A percentile compares a stretch with the other conserved stretches of the same genome.
phyloP scores from a whole-genome alignment of 2,797 vertebrate genomes.

The Etheostoma nigrum region DNA sequence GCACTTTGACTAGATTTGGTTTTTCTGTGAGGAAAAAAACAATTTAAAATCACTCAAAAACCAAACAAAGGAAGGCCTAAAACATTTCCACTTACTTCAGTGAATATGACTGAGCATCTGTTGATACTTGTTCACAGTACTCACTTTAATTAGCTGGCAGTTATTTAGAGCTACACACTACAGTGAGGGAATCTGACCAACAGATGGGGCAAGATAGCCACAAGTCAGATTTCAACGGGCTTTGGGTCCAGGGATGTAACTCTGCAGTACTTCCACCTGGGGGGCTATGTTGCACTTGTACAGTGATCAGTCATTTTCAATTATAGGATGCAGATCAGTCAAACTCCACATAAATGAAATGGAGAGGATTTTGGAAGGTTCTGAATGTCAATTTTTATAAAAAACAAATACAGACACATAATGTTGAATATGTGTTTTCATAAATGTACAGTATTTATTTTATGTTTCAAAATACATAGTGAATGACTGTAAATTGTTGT shows the following conservation, averaged over 20 bases:
- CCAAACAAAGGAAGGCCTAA: no score
- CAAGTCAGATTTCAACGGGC: not conserved
- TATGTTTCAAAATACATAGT: not conserved
- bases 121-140: not conserved
- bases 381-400: not conserved
- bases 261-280: slow-evolving; percentile 37
- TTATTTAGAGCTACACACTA: not conserved
- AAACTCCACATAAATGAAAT: not conserved
- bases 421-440: not conserved
- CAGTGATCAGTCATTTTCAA: not conserved
- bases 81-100: no score
- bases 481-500: not conserved
- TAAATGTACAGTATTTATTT: not conserved
- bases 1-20: no score
- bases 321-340: not conserved
- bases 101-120: not conserved
- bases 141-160: not conserved
- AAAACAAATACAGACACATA: not conserved
- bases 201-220: slow-evolving; percentile 52
- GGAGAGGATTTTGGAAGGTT: not conserved
- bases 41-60: no score
- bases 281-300: slow-evolving; percentile 62
- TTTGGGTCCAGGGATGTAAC: slow-evolving; percentile 23
- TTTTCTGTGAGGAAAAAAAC: no score
- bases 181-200: slow-evolving; percentile 29